Base-by-base conservation (phyloP, 2,888 invertebrate species). In the Lacanobia wlatinum region DNA sequence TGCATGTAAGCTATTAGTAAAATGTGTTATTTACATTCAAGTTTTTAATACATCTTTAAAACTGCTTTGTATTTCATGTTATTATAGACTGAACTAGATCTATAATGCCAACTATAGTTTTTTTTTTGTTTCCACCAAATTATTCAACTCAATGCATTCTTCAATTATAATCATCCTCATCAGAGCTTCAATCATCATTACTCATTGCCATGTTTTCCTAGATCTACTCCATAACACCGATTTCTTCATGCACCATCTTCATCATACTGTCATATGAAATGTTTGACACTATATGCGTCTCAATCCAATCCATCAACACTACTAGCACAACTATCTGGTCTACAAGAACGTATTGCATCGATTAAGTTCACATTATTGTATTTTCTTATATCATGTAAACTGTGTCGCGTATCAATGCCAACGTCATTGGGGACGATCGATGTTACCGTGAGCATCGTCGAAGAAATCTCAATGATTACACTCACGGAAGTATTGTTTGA, bases 301-400 rank as follows among this genome's bases (percentile, higher is more conserved):
- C 28, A 68, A 66, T 55, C 16, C 34, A 48, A 73, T 70, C 14
- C 52, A 67, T 68, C n/a, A 67, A 56, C 12, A 50, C 40, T 23
- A 55, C 28, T 18, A 65, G 43, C 55, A 59, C 43, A 34, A 18
- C 18, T 28, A 56, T 23, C n/a, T 53, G 12, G 38, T 61, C 23
- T 23, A 68, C 52, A 67, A 76, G 75, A 82, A 82, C 18, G n/a
- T 53, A 63, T 68, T 53, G 28, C 40, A 69, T 68, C 84, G 72
- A 84, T 83, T 83, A 84, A 75, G 60, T 82, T 84, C 82, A 67
- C 84, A 79, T 83, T 71, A 83, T 83, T 84, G 80, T 84, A 28
- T 60, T 70, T 80, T 84, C 74, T 69, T 76, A 34, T 70, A 52
- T 59, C 69, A 80, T 82, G 70, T 65, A 68, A 77, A 73, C 70